Evolutionary conservation across 2,888 invertebrate species (phyloP).

Genomic region (Ectropis crepuscularia): DNA sequence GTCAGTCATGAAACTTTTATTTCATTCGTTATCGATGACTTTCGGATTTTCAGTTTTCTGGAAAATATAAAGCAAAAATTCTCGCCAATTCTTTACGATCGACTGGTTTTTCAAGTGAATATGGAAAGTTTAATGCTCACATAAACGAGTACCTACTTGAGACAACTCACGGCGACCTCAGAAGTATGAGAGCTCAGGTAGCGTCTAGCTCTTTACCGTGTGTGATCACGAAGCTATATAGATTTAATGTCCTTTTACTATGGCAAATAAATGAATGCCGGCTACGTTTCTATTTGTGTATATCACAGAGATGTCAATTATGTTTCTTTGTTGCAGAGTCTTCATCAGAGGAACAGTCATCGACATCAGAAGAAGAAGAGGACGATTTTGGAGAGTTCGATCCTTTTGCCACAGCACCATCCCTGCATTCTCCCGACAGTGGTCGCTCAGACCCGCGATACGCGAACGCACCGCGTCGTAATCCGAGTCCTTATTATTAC

Average conservation of each 20-base stretch:
- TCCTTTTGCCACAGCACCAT: conserved; percentile 81
- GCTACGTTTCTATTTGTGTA: background rate
- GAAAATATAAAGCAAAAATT: conserved; percentile 32
- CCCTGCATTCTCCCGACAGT: conserved; percentile 89
- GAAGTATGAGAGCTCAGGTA: conserved; percentile 55
- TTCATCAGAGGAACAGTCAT: conserved; percentile 74
- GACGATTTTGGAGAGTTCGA: conserved; percentile 84
- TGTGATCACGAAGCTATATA: conserved; percentile 43
- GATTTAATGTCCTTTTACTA: background rate
- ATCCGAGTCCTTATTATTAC: conserved; percentile 94
- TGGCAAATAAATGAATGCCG: background rate
- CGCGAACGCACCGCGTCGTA: conserved; percentile 86
- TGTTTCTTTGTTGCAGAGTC: conserved; percentile 69
- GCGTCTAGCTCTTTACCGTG: conserved; percentile 58
- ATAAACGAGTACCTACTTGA: conserved; percentile 62
- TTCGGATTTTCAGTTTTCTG: conserved; percentile 26
- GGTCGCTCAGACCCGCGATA: conserved; percentile 84
- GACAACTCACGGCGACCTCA: conserved; percentile 51
- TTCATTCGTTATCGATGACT: background rate
- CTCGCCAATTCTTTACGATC: conserved; percentile 51
- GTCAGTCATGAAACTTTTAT: background rate
- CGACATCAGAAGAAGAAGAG: conserved; percentile 85
- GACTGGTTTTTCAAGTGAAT: conserved; percentile 53
- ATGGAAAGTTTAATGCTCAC: conserved; percentile 59
- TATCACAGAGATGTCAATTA: background rate